Evolutionary conservation across 2,888 invertebrate species (phyloP).

Genomic region (Frankliniella fusca): DNA sequence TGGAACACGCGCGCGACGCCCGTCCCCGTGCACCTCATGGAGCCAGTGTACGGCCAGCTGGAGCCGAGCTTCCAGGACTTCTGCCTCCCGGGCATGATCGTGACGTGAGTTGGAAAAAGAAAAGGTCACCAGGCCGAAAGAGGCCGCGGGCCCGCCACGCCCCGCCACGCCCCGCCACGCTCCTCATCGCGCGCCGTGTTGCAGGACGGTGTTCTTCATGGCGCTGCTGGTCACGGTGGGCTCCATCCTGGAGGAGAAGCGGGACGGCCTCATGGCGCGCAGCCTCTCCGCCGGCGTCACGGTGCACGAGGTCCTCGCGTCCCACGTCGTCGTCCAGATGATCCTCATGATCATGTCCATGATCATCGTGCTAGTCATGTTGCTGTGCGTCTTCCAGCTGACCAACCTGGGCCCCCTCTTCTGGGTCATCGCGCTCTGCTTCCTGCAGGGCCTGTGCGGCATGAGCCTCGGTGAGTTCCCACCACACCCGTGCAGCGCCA

Average conservation of each 20-base stretch:
- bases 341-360: constrained; percentile 41
- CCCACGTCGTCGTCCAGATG: constrained; percentile 42
- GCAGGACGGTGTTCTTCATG: constrained; percentile 42
- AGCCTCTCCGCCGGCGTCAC: constrained; percentile 43
- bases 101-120: constrained; percentile 37
- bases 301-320: constrained; percentile 40
- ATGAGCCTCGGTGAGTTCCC: constrained; percentile 42
- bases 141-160: too few relatives aligned
- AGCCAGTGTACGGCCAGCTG: constrained; percentile 39
- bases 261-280: constrained; percentile 42
- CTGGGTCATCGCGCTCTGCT: constrained; percentile 40
- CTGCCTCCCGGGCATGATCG: constrained; percentile 40
- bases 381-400: constrained; percentile 42
- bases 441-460: constrained; percentile 42
- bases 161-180: neutral
- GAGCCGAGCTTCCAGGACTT: constrained; percentile 40
- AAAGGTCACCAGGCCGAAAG: too few relatives aligned
- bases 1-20: constrained; percentile 6
- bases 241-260: constrained; percentile 42
- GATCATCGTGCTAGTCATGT: constrained; percentile 41
- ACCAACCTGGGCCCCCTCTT: constrained; percentile 42
- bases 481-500: neutral
- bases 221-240: constrained; percentile 43
- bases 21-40: constrained; percentile 20
- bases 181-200: constrained; percentile 30